These are phyloP conservation scores for Dysdera silvatica DNA, from an alignment of 1,140 invertebrate genomes.

Conservation along the genomic window DNA sequence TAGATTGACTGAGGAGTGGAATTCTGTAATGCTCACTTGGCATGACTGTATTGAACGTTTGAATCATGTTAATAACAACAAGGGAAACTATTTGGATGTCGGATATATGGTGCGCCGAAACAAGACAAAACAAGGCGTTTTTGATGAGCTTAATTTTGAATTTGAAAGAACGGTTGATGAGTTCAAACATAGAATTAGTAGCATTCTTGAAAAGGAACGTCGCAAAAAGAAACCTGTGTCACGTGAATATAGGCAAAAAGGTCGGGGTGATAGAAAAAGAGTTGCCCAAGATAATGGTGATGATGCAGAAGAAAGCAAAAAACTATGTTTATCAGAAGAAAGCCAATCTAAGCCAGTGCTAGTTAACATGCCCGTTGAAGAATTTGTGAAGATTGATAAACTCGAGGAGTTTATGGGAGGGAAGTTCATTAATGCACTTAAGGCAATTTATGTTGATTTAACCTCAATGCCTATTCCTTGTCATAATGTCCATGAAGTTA, in stretches of 20 bases:
- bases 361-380: constrained; percentile 4
- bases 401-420: constrained; percentile 24
- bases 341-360: background rate
- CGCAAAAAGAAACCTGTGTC: constrained; percentile 17
- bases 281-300: constrained; percentile 18
- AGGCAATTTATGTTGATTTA: constrained; percentile 15
- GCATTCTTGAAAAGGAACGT: constrained; percentile 19
- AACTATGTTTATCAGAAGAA: constrained; percentile 23
- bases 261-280: constrained; percentile 11
- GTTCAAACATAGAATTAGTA: constrained; percentile 9
- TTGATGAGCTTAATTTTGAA: constrained; percentile 25
- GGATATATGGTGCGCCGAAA: constrained; percentile 26
- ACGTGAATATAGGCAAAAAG: constrained; percentile 17
- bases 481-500: constrained; percentile 23
- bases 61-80: constrained; percentile 27
- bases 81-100: constrained; percentile 28
- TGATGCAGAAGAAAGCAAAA: constrained; percentile 17
- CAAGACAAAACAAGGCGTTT: constrained; percentile 24
- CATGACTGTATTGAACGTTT: constrained; percentile 26
- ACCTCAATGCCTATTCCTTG: constrained; percentile 17
- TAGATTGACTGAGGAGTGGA: constrained; percentile 16
- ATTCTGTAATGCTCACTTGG: constrained; percentile 15
- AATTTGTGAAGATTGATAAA: constrained; percentile 27
- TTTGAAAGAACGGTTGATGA: constrained; percentile 28
- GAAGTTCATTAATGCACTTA: constrained; percentile 21